A percentile compares a stretch with the other conserved stretches of the same genome.
These are phyloP conservation scores for Heteronetta atricapilla DNA, from an alignment of 2,113 vertebrate genomes.

Conservation along the genomic window DNA sequence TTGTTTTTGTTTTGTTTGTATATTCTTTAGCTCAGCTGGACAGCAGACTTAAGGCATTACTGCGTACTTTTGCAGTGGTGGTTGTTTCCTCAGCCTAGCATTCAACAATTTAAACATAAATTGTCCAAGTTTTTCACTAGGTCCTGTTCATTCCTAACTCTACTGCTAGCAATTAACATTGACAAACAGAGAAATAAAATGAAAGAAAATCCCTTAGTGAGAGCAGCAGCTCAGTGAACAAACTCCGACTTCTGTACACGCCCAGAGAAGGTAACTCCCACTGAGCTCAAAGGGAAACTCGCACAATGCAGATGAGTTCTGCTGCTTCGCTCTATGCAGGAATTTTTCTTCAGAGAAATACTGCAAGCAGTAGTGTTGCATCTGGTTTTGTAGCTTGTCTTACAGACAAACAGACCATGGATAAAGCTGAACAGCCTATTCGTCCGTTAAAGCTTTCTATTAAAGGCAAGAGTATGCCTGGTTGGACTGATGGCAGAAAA, in stretches of 20 bases:
- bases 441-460: neutral
- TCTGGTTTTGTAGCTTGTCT: neutral
- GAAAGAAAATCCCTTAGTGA: neutral
- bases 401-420: neutral
- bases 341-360: neutral
- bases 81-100: neutral
- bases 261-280: neutral
- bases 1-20: neutral
- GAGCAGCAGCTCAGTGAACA: neutral
- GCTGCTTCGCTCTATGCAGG: neutral
- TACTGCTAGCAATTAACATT: neutral
- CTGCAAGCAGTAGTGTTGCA: neutral
- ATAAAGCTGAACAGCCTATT: neutral
- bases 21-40: neutral
- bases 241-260: neutral
- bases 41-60: neutral
- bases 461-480: neutral
- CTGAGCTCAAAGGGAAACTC: conserved; percentile 5
- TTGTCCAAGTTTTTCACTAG: neutral
- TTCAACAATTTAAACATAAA: neutral
- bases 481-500: neutral
- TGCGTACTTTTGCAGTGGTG: neutral
- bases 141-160: neutral
- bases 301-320: neutral
- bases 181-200: neutral